Base-by-base conservation (phyloP, 2,888 invertebrate species). In the Urechis unicinctus region DNA sequence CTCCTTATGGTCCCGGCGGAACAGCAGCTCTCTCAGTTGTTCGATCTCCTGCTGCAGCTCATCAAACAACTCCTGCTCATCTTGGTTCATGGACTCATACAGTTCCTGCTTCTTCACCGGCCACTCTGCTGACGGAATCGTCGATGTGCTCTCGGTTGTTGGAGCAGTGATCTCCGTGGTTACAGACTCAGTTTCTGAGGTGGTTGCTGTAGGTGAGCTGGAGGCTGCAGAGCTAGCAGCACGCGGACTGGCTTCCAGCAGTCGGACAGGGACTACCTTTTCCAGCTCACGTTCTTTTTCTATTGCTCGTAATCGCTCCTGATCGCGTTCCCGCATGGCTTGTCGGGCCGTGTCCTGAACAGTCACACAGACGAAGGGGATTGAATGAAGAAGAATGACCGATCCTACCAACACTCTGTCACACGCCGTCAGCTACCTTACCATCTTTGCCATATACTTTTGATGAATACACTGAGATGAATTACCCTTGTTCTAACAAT, bases 11-110 rank as follows among this genome's bases (percentile, higher is more conserved):
- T 58, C 58, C 6, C 50, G 30, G 13, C 28, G 36, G 4, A 52
- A 30, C 3, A 63, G 57, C 41, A 63, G 52, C 44, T 46, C 58
- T 50, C 70, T 67, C 47, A 75, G 60, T 21, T 70, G 69, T 54
- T 71, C 63, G 30, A 75, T 63, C 58, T 75, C 74, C 51, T 63
- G 57, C 61, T 74, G 74, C n/a, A 75, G 65, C 52, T 74, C 73
- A 54, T 75, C 74, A 65, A 71, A 73, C 55, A 75, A 57, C 41
- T 60, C 66, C 51, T 71, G 72, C 59, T 75, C 75, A 29, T 74
- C 74, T 0, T 68, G 67, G 53, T 70, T 71, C 53, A 75, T 64
- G 1, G 70, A 69, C 3, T 72, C 69, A 42, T 62, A 63, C 41
- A 64, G 28, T 46, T 64, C 55, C n/a, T 51, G 55, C 24, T 53